Percentiles rank a stretch among this genome's conserved stretches.
phyloP scores from a whole-genome alignment of 2,797 vertebrate species.

The Poecilia velifera region DNA sequence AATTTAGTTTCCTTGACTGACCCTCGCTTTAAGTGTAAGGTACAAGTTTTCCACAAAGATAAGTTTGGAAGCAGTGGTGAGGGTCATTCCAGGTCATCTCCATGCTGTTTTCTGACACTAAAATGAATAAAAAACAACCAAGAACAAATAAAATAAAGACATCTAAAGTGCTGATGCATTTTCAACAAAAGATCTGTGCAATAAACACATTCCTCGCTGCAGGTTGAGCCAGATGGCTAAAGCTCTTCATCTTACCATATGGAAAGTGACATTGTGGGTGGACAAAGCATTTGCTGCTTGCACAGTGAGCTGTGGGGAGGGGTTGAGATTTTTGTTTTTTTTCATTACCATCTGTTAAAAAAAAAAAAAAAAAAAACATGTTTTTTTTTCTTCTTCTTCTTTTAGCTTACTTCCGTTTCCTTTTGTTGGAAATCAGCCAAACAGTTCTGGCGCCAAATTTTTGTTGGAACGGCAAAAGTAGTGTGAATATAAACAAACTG shows the following conservation, averaged over 20 bases:
- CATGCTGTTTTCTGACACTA: neutral
- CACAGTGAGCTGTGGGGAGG: neutral
- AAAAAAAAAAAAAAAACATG: too few relatives aligned
- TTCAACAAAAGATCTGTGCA: neutral
- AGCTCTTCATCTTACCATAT: neutral
- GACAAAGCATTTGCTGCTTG: neutral
- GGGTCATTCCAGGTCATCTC: neutral
- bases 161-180: neutral
- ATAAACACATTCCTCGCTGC: neutral
- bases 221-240: neutral
- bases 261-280: neutral
- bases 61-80: neutral
- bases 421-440: neutral
- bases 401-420: neutral
- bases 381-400: too few relatives aligned
- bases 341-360: neutral
- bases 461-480: neutral
- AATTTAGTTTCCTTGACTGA: neutral
- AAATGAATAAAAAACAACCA: neutral
- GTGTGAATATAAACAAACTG: neutral
- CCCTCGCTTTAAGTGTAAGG: neutral
- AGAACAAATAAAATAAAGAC: neutral
- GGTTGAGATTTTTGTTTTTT: neutral
- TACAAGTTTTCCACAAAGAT: neutral
- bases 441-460: neutral